phyloP scores from a whole-genome alignment of 2,888 invertebrate genomes.

The Drosophila atripex region DNA sequence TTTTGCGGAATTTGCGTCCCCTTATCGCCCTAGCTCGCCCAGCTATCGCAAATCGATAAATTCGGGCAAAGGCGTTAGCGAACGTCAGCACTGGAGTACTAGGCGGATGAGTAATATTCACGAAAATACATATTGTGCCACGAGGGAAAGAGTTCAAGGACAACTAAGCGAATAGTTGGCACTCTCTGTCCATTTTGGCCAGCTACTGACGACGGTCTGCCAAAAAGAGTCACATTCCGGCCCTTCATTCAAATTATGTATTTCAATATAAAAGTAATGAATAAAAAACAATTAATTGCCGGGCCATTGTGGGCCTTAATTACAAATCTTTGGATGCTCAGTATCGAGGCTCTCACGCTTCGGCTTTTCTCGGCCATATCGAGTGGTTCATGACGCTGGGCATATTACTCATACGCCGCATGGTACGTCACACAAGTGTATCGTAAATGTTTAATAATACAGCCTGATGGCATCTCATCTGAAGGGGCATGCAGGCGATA shows the following conservation, averaged over 20 bases:
- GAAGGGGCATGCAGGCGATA: slow-evolving; percentile 23
- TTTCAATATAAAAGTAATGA: neutral
- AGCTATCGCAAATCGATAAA: slow-evolving; percentile 56
- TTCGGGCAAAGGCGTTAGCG: slow-evolving; percentile 20
- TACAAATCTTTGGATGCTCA: slow-evolving; percentile 7
- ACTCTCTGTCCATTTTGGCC: neutral
- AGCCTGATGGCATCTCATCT: slow-evolving; percentile 37
- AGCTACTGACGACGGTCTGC: neutral
- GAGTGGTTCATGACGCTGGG: neutral
- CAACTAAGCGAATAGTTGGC: slow-evolving; percentile 26
- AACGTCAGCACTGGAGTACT: slow-evolving; percentile 12
- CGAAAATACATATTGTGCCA: neutral
- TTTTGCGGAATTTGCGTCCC: slow-evolving; percentile 53
- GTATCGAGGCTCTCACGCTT: no score
- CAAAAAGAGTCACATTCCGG: neutral
- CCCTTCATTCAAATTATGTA: neutral
- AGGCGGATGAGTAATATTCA: slow-evolving; percentile 43
- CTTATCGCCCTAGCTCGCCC: slow-evolving; percentile 22
- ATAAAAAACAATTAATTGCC: slow-evolving; percentile 5
- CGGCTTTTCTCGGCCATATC: neutral
- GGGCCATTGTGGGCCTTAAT: slow-evolving; percentile 3
- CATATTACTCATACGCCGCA: slow-evolving; percentile 59
- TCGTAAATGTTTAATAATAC: slow-evolving; percentile 53
- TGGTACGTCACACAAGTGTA: slow-evolving; percentile 25
- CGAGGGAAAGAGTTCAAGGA: slow-evolving; percentile 61